Conservation (phyloP, 2,113 vertebrate species). For the Pavo muticus region DNA sequence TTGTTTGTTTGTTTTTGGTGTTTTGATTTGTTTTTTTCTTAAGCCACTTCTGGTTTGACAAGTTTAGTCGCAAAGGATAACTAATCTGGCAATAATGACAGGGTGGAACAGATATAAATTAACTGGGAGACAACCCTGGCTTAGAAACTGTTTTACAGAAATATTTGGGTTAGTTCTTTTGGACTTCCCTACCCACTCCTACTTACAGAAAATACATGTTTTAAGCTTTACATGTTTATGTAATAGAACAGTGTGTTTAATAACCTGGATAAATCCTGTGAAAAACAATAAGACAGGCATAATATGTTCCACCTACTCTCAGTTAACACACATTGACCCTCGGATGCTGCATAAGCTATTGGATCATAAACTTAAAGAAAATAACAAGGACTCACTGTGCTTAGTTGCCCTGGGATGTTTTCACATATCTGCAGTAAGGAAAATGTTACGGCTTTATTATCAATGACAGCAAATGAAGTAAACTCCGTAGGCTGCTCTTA, state of each 20-base stretch:
- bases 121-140: not conserved
- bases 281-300: not conserved
- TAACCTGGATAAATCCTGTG: not conserved
- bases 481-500: not conserved
- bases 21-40: not conserved
- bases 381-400: not conserved
- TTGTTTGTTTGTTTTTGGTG: not conserved
- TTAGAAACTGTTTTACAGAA: not conserved
- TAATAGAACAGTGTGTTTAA: not conserved
- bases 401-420: not conserved
- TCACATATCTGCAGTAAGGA: not conserved
- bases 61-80: not conserved
- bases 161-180: not conserved
- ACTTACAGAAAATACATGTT: not conserved
- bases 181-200: not conserved
- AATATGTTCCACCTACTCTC: not conserved
- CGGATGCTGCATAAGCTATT: not conserved
- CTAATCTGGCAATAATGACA: not conserved
- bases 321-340: not conserved
- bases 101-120: not conserved
- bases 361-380: not conserved
- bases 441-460: not conserved
- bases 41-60: not conserved
- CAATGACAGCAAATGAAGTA: not conserved
- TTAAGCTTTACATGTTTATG: not conserved